Evolutionary conservation across 1,140 invertebrate genomes (phyloP), one percentile per base, ranked within the genome.

Genomic region (Philotrypesis tridentata): DNA sequence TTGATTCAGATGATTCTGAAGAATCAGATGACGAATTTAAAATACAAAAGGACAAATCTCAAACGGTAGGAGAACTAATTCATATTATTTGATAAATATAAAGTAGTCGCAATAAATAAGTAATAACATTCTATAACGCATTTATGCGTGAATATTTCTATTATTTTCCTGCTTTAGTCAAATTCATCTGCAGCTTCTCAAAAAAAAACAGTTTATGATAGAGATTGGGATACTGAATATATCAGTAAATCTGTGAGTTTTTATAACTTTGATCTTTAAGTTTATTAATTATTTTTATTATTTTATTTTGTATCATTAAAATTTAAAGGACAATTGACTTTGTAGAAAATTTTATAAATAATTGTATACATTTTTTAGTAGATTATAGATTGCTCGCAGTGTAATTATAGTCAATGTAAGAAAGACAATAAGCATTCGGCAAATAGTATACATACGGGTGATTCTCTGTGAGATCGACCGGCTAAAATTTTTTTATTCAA

Each of bases 21-120:
- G 63, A 70, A 27, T 80, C 79, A 11, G 79, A 80, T 9, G 79
- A 80, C 63, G 79, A 80, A 67, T 67, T 67, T 1, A 74, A 43
- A 43, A 43, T 73, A 71, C 61, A n/a, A 73, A 48, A 61, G 14
- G 14, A 21, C 0, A 11, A 14, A 17, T 40, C 79, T 29, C 55
- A 61, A 27, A 79, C 27, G 21, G 48, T 55, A 55, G 1, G 12
- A 43, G 12, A 43, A 48, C 14, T 7, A n/a, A 55, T 14, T 8
- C 40, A 43, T 43, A 43, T 43, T 43, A 0, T 11, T 14, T 43
- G 11, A 43, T 43, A 43, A 43, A n/a, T n/a, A n/a, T n/a, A n/a
- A n/a, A n/a, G n/a, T n/a, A n/a, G n/a, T n/a, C n/a, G n/a, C n/a
- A n/a, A n/a, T n/a, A n/a, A n/a, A n/a, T n/a, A n/a, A n/a, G 17